These are phyloP conservation scores for Malurus alboscapulatus DNA, from an alignment of 2,113 vertebrate genomes.

Conservation along the genomic window DNA sequence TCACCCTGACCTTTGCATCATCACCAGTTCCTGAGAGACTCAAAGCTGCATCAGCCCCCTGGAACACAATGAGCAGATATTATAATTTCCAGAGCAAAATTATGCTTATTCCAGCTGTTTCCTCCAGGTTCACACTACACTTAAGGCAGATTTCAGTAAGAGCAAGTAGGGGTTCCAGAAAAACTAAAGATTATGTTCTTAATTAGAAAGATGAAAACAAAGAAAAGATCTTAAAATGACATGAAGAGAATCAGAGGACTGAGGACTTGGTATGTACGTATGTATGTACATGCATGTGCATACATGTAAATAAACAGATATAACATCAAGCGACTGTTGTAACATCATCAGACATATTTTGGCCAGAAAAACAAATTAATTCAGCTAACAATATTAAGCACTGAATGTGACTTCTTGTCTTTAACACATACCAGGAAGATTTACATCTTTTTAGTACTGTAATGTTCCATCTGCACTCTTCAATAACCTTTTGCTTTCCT, in stretches of 20 bases:
- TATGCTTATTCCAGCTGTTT: background rate
- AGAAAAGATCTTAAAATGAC: background rate
- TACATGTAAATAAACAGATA: background rate
- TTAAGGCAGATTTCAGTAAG: background rate
- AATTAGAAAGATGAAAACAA: background rate
- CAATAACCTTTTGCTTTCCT: background rate
- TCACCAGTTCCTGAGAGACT: background rate
- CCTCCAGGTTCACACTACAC: background rate
- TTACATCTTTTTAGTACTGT: background rate
- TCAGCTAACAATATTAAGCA: background rate
- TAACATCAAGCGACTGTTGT: background rate
- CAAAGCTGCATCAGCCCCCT: background rate
- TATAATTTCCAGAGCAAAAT: background rate
- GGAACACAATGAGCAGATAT: background rate
- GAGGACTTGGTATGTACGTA: background rate
- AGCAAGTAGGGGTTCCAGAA: background rate
- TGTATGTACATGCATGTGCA: background rate
- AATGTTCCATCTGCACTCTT: background rate
- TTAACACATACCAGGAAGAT: background rate
- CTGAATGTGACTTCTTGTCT: background rate
- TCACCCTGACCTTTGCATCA: background rate
- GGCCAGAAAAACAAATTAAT: background rate
- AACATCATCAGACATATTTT: background rate
- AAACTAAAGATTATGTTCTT: background rate
- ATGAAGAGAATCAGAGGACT: background rate